Evolutionary conservation across 2,888 invertebrate species (phyloP).

Genomic region (Nebria salina): DNA sequence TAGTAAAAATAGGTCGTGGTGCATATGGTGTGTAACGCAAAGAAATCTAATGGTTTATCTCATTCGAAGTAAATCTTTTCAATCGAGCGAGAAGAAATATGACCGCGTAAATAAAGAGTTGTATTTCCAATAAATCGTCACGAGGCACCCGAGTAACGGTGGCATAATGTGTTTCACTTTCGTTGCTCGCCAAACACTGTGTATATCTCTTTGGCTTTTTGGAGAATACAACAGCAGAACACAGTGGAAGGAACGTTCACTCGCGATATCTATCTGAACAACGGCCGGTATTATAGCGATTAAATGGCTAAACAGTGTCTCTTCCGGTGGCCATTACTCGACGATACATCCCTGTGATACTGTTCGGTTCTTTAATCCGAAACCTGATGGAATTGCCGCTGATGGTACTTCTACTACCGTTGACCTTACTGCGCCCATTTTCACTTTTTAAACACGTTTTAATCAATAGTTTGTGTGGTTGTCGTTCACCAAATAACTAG

Average conservation of each 20-base stretch:
- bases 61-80: constrained; percentile 33
- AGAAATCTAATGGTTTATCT: not conserved
- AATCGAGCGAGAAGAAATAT: constrained; percentile 41
- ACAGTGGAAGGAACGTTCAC: constrained; percentile 21
- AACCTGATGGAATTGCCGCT: constrained; percentile 36
- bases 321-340: constrained; percentile 42
- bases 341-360: constrained; percentile 42
- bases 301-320: constrained; percentile 44
- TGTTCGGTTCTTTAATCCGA: constrained; percentile 39
- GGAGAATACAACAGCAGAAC: constrained; percentile 11
- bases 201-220: constrained; percentile 13
- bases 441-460: not conserved
- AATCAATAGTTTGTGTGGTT: not conserved
- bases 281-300: constrained; percentile 37
- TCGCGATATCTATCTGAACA: constrained; percentile 36
- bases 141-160: not conserved
- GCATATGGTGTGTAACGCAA: not conserved
- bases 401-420: not conserved
- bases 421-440: not conserved
- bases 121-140: constrained; percentile 39
- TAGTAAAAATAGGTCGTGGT: not conserved
- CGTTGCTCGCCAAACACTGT: constrained; percentile 16
- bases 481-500: too few species aligned
- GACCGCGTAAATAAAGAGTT: constrained; percentile 16
- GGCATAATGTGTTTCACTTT: constrained; percentile 40